phyloP scores from a whole-genome alignment of 2,797 vertebrate species.

The Mormyrops attenuatus region DNA sequence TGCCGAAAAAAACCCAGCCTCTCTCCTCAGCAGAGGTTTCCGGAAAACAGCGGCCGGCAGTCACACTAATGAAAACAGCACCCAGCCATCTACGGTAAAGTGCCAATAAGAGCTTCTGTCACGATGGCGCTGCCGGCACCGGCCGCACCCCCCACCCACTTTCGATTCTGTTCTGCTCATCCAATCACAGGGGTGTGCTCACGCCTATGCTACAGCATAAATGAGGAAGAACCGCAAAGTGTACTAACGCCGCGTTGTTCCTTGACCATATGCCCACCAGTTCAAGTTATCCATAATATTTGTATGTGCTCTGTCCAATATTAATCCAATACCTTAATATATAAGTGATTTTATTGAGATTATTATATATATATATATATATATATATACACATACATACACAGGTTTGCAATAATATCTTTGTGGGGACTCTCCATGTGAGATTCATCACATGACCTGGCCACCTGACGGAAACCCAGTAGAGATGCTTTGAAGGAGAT shows the following conservation, averaged over 20 bases:
- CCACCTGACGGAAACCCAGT: neutral
- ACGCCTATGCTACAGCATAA: neutral
- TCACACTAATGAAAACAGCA: neutral
- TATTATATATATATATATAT: neutral
- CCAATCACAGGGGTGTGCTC: neutral
- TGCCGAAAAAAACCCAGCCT: neutral
- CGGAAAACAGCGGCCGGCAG: neutral
- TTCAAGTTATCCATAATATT: neutral
- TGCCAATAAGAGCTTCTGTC: neutral
- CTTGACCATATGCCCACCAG: neutral
- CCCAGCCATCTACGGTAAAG: neutral
- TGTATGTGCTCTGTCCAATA: neutral
- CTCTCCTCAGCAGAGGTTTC: neutral
- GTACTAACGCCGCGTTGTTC: neutral
- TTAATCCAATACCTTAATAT: neutral
- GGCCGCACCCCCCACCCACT: neutral
- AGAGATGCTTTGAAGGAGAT: neutral
- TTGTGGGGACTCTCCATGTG: too few species aligned
- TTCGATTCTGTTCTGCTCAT: neutral
- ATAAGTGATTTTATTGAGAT: neutral
- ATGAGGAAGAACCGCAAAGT: neutral
- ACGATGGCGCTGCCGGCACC: neutral
- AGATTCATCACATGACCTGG: neutral
- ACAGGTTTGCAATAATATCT: neutral
- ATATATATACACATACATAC: neutral